A percentile compares a stretch with the other conserved stretches of the same genome.
These are phyloP conservation scores for Taphrorychus bicolor DNA, from an alignment of 2,888 invertebrate genomes.

Conservation along the genomic window DNA sequence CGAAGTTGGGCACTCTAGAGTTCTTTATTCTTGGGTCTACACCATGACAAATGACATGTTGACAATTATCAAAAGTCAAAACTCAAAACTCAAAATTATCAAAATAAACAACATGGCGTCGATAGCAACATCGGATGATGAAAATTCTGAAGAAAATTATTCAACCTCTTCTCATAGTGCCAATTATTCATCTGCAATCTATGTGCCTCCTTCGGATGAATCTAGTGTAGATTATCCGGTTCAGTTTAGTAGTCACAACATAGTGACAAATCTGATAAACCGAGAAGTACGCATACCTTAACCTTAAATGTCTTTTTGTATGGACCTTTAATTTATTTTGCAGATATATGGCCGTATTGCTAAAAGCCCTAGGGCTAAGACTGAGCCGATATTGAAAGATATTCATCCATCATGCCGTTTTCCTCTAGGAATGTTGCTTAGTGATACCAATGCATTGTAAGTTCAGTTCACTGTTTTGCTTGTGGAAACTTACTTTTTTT, in stretches of 20 bases:
- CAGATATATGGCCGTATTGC: constrained; percentile 58
- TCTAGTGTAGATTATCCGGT: constrained; percentile 1
- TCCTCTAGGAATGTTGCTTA: constrained; percentile 49
- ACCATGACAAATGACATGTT: no score
- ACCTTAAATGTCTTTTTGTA: not conserved
- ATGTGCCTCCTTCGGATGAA: not conserved
- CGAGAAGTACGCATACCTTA: constrained; percentile 48
- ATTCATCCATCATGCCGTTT: constrained; percentile 57
- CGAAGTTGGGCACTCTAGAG: no score
- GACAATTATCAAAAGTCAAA: no score
- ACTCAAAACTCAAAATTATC: not conserved
- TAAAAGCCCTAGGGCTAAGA: constrained; percentile 56
- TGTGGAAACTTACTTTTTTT: not conserved
- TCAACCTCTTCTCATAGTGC: constrained; percentile 51
- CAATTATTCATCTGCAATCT: constrained; percentile 26
- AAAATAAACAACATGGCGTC: constrained; percentile 47
- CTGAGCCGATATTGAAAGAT: constrained; percentile 57
- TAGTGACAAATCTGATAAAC: constrained; percentile 49
- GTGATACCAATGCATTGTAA: constrained; percentile 51
- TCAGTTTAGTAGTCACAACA: constrained; percentile 36
- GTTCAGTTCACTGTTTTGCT: constrained; percentile 31
- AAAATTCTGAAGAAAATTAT: constrained; percentile 50
- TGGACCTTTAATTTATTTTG: constrained; percentile 42
- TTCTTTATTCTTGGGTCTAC: no score
- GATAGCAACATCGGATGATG: constrained; percentile 47